Conservation (phyloP, 2,888 invertebrate genomes). For the Volucella bombylans region DNA sequence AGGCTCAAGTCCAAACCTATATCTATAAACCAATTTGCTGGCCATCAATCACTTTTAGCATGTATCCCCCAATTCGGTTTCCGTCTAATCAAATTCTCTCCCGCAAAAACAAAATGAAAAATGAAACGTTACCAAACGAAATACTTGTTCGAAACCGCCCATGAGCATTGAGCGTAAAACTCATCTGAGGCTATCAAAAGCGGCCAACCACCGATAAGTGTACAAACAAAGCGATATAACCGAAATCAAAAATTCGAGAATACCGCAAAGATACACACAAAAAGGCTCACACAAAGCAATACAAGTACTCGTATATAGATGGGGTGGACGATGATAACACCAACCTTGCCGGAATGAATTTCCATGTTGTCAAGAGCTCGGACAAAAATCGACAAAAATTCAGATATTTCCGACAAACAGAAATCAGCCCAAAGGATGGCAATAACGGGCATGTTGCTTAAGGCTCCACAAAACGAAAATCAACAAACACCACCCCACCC, state of each 20-base stretch:
- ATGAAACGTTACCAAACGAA: neutral
- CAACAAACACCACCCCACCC: too few species aligned
- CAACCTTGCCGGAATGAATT: neutral
- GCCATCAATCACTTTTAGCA: slow-evolving; percentile 57
- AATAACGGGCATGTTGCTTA: slow-evolving; percentile 14
- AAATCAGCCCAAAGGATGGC: slow-evolving; percentile 12
- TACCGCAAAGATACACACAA: slow-evolving; percentile 13
- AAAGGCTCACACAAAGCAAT: slow-evolving; percentile 3
- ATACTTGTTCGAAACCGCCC: neutral
- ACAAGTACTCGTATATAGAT: neutral
- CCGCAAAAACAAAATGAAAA: slow-evolving; percentile 12
- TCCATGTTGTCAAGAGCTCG: slow-evolving; percentile 16
- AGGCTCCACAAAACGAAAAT: neutral
- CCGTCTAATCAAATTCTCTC: slow-evolving; percentile 45
- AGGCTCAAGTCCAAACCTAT: slow-evolving; percentile 46
- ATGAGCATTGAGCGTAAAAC: slow-evolving; percentile 6
- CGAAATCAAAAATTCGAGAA: slow-evolving; percentile 31
- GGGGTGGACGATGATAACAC: neutral
- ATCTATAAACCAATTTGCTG: slow-evolving; percentile 63
- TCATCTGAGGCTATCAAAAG: slow-evolving; percentile 12
- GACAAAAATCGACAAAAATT: neutral
- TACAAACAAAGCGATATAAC: slow-evolving; percentile 25
- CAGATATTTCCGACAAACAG: neutral
- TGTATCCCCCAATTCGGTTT: slow-evolving; percentile 9
- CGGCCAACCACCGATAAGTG: slow-evolving; percentile 27